A percentile compares a stretch with the other conserved stretches of the same genome.
Conservation (phyloP, 2,797 vertebrate species). For the Microhierax caerulescens region DNA sequence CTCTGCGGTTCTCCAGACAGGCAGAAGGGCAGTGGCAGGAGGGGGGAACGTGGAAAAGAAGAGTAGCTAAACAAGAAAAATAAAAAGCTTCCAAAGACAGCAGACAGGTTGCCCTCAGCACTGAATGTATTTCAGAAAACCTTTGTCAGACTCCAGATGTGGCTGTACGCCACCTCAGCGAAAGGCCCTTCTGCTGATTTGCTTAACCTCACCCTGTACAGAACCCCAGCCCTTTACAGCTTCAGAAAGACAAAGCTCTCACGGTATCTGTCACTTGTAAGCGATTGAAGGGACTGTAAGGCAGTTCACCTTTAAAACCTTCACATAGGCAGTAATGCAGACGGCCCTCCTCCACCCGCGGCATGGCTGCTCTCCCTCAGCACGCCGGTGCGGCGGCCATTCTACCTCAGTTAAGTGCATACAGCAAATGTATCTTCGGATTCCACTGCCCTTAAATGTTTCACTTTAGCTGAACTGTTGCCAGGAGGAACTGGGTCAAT, state of each 20-base stretch:
- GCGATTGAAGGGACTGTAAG: not conserved
- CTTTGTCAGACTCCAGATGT: not conserved
- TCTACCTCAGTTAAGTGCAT: not conserved
- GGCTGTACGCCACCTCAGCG: not conserved
- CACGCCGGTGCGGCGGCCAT: accelerated
- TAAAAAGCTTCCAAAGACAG: not conserved
- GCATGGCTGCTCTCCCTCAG: not conserved
- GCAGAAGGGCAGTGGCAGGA: not conserved
- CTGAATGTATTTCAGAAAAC: not conserved
- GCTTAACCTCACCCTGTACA: not conserved
- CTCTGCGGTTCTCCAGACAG: not conserved
- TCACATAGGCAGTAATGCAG: not conserved
- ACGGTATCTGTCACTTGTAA: not conserved
- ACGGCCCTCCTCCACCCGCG: not conserved
- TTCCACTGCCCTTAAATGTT: not conserved
- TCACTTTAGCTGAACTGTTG: not conserved
- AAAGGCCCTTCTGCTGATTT: not conserved
- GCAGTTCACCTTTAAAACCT: not conserved
- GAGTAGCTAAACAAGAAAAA: not conserved
- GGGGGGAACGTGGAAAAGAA: not conserved
- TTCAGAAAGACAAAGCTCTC: not conserved
- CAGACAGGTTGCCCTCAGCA: not conserved
- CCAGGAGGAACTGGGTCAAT: not conserved
- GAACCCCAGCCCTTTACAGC: accelerated
- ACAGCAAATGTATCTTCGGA: not conserved